Evolutionary conservation across 2,888 invertebrate genomes (phyloP).

Genomic region (Sesamia inferens): DNA sequence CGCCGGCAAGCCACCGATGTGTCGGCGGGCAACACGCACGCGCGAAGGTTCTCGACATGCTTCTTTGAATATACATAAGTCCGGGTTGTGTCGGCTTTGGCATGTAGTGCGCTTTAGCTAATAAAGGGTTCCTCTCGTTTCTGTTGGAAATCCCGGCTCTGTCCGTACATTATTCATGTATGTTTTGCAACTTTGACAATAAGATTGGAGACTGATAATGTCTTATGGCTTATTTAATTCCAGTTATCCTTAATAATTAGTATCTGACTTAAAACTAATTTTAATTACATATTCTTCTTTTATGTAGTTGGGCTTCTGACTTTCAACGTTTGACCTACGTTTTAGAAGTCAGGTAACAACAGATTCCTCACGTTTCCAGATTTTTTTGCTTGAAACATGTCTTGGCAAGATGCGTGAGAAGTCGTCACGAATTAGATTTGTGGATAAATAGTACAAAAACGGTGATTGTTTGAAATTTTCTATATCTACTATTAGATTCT

Average conservation of each 20-base stretch:
- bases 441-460: not conserved
- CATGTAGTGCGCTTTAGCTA: too few species aligned
- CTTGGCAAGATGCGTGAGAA: not conserved
- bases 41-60: too few species aligned
- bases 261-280: not conserved
- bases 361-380: not conserved
- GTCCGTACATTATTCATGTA: too few species aligned
- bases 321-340: not conserved
- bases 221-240: not conserved
- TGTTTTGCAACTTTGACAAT: too few species aligned
- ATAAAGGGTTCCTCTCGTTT: too few species aligned
- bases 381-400: not conserved
- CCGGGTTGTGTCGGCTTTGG: too few species aligned
- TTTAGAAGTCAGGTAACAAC: not conserved
- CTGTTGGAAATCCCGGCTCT: too few species aligned
- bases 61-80: too few species aligned
- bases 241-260: not conserved
- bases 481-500: not conserved
- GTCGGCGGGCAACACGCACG: too few species aligned
- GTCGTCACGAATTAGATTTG: not conserved
- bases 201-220: too few species aligned
- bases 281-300: not conserved
- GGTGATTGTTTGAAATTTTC: not conserved
- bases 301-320: constrained; percentile 5
- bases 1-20: too few species aligned